Percentiles rank a stretch among this genome's conserved stretches.
phyloP scores from a whole-genome alignment of 2,888 invertebrate species.

The Trachelus troglodyta region DNA sequence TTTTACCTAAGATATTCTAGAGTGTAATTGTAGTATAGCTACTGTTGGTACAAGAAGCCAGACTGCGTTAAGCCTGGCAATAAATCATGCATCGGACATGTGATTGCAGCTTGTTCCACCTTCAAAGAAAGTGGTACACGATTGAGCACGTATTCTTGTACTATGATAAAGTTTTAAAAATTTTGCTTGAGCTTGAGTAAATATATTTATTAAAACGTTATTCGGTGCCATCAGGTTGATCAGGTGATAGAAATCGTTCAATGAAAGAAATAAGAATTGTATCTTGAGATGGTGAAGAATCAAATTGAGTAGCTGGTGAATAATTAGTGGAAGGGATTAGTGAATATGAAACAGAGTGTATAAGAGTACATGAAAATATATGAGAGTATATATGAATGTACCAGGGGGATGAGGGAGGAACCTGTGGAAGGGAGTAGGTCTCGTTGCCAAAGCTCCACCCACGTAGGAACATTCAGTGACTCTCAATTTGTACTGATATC shows the following conservation, averaged over 20 bases:
- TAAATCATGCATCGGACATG: background rate
- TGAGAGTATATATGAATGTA: background rate
- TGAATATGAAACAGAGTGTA: background rate
- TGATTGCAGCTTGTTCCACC: background rate
- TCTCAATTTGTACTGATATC: constrained; percentile 11
- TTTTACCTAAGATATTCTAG: background rate
- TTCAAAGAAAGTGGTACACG: background rate
- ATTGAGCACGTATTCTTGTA: background rate
- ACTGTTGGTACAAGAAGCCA: background rate
- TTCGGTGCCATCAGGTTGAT: background rate
- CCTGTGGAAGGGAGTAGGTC: constrained; percentile 10
- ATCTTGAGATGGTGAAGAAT: background rate
- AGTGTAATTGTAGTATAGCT: background rate
- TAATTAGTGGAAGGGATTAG: background rate
- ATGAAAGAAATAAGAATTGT: background rate
- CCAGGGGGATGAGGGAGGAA: constrained; percentile 9
- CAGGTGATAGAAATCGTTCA: background rate
- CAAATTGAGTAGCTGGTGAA: background rate
- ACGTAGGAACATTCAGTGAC: constrained; percentile 19
- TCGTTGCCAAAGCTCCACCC: constrained; percentile 25
- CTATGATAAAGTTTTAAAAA: background rate
- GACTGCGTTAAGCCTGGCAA: background rate
- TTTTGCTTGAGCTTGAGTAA: background rate
- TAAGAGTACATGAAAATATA: background rate
- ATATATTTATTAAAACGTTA: background rate